Conservation (phyloP, 2,797 vertebrate species). For the Vespertilio murinus region DNA sequence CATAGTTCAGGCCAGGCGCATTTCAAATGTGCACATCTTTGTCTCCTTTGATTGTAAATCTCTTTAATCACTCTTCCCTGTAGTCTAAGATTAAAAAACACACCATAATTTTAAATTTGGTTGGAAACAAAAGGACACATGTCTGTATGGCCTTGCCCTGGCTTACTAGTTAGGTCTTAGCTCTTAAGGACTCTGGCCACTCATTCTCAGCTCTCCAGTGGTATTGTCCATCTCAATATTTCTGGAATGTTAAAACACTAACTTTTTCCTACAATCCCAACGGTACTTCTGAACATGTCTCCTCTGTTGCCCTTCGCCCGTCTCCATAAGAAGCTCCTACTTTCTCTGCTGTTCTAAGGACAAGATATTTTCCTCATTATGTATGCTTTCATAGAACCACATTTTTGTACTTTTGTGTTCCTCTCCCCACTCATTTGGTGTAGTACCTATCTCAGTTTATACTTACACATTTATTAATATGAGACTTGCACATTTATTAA, state of each 20-base stretch:
- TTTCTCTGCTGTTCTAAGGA: background rate
- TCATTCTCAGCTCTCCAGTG: background rate
- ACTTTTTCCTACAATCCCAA: background rate
- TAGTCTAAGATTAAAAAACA: background rate
- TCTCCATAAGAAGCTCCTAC: background rate
- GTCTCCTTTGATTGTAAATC: background rate
- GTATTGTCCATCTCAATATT: background rate
- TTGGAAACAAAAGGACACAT: background rate
- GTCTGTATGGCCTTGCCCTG: background rate
- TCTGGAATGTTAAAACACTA: background rate
- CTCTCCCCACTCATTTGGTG: accelerated
- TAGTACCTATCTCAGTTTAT: background rate
- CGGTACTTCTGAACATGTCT: background rate
- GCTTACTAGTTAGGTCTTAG: background rate
- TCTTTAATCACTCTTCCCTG: background rate
- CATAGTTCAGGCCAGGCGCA: background rate
- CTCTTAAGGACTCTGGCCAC: background rate
- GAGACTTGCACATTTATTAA: background rate
- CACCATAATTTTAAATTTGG: background rate
- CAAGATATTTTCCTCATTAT: background rate
- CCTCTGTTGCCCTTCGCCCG: background rate
- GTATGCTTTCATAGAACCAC: background rate
- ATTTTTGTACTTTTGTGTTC: background rate
- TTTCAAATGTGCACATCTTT: background rate
- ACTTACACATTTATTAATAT: background rate